A percentile compares a stretch with the other conserved stretches of the same genome.
Conservation (phyloP, 2,888 invertebrate species). For the Crepidodera aurea region DNA sequence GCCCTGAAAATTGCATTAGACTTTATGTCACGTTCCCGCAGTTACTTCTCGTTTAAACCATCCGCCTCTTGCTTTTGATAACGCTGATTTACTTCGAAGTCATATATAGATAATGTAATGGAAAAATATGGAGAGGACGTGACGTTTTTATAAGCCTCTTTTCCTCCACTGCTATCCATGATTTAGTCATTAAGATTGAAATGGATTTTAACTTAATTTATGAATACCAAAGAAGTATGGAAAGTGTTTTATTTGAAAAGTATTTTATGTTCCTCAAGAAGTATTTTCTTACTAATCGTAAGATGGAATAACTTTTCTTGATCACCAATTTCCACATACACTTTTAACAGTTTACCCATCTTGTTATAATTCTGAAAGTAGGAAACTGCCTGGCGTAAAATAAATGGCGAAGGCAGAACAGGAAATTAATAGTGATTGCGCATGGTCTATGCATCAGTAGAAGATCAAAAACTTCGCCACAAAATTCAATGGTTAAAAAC, state of each 20-base stretch:
- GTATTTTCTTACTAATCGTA: no score
- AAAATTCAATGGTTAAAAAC: no score
- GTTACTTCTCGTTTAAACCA: constrained; percentile 61
- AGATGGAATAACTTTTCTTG: no score
- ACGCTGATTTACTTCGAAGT: constrained; percentile 60
- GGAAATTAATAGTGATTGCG: no score
- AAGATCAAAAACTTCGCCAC: no score
- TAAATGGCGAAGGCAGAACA: no score
- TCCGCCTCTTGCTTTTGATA: constrained; percentile 53
- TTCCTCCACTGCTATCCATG: constrained; percentile 34
- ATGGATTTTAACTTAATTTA: constrained; percentile 28
- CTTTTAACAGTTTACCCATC: no score
- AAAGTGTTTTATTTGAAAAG: constrained; percentile 6
- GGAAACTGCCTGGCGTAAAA: no score
- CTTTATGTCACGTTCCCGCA: constrained; percentile 59
- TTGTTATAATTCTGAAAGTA: no score
- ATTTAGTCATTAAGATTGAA: constrained; percentile 37
- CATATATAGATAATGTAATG: constrained; percentile 63
- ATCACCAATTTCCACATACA: no score
- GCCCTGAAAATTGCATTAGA: constrained; percentile 59
- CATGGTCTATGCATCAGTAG: no score
- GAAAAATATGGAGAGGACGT: constrained; percentile 60
- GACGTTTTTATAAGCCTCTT: constrained; percentile 42
- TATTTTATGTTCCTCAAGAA: no score
- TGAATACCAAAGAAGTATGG: constrained; percentile 2